A percentile compares a stretch with the other conserved stretches of the same genome.
These are phyloP conservation scores for Pseudonaja textilis DNA, from an alignment of 2,113 vertebrate genomes.

Conservation along the genomic window DNA sequence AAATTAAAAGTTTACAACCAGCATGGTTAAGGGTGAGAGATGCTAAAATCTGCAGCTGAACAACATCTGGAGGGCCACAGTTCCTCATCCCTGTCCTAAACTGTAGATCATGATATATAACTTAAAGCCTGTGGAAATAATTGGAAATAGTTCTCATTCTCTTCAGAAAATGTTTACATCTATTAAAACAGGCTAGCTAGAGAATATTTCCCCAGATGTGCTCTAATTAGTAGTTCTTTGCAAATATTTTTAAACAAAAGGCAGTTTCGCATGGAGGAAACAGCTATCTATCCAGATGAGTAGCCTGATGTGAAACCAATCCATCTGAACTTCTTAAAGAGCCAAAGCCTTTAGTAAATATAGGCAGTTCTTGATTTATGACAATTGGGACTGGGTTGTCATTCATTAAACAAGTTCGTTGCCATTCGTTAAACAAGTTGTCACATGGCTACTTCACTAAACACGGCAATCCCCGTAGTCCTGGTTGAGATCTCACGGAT, in stretches of 20 bases:
- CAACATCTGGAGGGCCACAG: not conserved
- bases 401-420: not conserved
- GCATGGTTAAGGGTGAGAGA: not conserved
- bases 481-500: not conserved
- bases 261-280: not conserved
- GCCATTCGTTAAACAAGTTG: not conserved
- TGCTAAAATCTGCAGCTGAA: not conserved
- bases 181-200: not conserved
- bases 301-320: not conserved
- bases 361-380: not conserved
- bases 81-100: not conserved
- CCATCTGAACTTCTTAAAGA: not conserved
- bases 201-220: not conserved
- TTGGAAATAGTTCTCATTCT: not conserved
- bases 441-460: not conserved
- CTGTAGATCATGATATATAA: not conserved
- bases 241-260: not conserved
- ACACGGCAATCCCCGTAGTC: not conserved
- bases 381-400: not conserved
- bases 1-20: not conserved
- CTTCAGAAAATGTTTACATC: not conserved
- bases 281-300: not conserved
- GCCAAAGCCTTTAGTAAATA: not conserved
- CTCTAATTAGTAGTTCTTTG: not conserved
- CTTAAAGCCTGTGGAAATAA: not conserved